A percentile compares a stretch with the other conserved stretches of the same genome.
Conservation (phyloP, 2,797 vertebrate species). For the Setipinna tenuifilis region DNA sequence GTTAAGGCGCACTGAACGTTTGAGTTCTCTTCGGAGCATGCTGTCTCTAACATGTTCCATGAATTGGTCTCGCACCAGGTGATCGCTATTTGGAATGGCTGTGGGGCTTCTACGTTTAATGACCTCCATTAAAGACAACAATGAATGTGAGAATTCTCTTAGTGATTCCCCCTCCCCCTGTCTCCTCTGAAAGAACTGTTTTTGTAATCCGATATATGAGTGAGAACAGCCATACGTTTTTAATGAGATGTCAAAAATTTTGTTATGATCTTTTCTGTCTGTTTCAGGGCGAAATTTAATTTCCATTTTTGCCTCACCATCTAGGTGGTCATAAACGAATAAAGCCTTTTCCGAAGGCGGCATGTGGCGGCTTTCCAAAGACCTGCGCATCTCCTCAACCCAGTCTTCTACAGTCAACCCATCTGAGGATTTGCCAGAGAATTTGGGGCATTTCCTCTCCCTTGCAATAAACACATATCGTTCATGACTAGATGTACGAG, state of each 20-base stretch:
- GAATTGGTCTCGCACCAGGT: conserved; percentile 20
- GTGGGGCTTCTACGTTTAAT: conserved; percentile 24
- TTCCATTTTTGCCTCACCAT: conserved; percentile 28
- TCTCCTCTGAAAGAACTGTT: conserved; percentile 24
- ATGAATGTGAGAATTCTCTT: conserved; percentile 19
- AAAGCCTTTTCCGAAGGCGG: conserved; percentile 15
- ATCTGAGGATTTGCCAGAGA: conserved; percentile 10
- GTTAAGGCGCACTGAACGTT: conserved; percentile 23
- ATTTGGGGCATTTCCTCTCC: conserved; percentile 23
- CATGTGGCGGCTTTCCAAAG: conserved; percentile 19
- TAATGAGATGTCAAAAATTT: background rate
- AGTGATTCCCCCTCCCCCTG: conserved; percentile 23
- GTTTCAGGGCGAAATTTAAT: background rate
- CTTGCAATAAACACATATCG: background rate
- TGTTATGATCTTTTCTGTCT: conserved; percentile 13
- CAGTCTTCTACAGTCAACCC: background rate
- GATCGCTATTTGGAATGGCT: background rate
- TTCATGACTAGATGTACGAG: background rate
- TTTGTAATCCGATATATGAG: conserved; percentile 21
- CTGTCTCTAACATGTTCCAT: conserved; percentile 16
- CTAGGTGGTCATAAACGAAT: conserved; percentile 14
- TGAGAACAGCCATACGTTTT: conserved; percentile 26
- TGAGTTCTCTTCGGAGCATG: conserved; percentile 6
- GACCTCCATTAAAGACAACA: conserved; percentile 26
- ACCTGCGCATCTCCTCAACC: conserved; percentile 26